Conservation (phyloP, 1,140 invertebrate genomes). For the Drosophila dunni region DNA sequence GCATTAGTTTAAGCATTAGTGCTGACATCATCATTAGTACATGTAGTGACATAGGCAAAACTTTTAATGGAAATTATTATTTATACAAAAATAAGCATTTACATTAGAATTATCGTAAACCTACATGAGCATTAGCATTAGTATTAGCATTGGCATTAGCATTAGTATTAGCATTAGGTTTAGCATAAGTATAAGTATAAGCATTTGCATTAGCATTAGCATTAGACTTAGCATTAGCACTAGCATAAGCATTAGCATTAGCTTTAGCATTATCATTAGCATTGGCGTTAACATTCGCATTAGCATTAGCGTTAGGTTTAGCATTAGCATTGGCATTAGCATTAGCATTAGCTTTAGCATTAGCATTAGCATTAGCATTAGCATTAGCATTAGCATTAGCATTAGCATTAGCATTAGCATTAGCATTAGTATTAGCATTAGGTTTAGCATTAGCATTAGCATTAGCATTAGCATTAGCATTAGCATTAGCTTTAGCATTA, state of each 20-base stretch:
- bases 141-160: background rate
- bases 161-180: slow-evolving; percentile 6
- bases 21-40: background rate
- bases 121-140: background rate
- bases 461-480: background rate
- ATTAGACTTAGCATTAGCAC: no score
- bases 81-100: no score
- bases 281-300: background rate
- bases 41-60: background rate
- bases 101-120: no score
- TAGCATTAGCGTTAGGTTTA: background rate
- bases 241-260: background rate
- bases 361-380: slow-evolving; percentile 5
- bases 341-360: background rate
- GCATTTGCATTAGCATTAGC: no score
- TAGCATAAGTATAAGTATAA: no score
- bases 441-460: background rate
- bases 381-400: background rate
- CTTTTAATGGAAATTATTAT: no score
- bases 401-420: slow-evolving; percentile 9
- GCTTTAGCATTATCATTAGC: background rate
- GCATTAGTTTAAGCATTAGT: background rate
- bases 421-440: background rate
- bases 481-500: slow-evolving; percentile 6
- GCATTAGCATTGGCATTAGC: background rate